phyloP scores from a whole-genome alignment of 2,113 vertebrate species.

The Ranitomeya imitator region DNA sequence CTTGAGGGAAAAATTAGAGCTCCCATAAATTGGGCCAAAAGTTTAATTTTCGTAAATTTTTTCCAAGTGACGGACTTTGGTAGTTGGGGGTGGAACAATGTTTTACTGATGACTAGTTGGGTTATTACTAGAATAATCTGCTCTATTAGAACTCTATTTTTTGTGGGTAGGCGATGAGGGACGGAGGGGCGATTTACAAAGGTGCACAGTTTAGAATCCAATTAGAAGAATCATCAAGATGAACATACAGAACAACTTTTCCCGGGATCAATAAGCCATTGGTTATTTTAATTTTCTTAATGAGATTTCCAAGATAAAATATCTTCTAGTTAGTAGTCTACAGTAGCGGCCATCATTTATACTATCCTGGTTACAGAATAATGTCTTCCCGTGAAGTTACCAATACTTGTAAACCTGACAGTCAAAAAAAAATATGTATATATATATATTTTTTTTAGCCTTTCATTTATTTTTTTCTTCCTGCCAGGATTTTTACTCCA shows the following conservation, averaged over 20 bases:
- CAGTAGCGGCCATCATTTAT: not conserved
- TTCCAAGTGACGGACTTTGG: not conserved
- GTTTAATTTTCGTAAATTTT: not conserved
- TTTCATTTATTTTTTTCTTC: not conserved
- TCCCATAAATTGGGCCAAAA: too few species aligned
- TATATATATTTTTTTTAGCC: conserved; percentile 5
- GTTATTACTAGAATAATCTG: not conserved
- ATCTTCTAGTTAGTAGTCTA: not conserved
- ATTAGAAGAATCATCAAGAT: conserved; percentile 27
- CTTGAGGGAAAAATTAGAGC: too few species aligned
- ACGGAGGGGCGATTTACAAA: not conserved
- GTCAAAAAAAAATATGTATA: not conserved
- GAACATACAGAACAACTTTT: not conserved
- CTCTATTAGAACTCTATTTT: not conserved
- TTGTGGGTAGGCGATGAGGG: too few species aligned
- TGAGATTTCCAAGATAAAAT: conserved; percentile 33
- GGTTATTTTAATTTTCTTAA: conserved; percentile 10
- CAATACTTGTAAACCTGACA: conserved; percentile 15
- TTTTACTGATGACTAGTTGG: not conserved
- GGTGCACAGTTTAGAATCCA: not conserved
- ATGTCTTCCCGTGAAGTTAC: not conserved
- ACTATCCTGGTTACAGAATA: not conserved
- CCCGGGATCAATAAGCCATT: conserved; percentile 14
- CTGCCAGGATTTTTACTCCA: not conserved
- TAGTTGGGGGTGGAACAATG: not conserved